These are phyloP conservation scores for Phoxinus dragarum DNA, from an alignment of 2,797 vertebrate genomes.

Conservation along the genomic window DNA sequence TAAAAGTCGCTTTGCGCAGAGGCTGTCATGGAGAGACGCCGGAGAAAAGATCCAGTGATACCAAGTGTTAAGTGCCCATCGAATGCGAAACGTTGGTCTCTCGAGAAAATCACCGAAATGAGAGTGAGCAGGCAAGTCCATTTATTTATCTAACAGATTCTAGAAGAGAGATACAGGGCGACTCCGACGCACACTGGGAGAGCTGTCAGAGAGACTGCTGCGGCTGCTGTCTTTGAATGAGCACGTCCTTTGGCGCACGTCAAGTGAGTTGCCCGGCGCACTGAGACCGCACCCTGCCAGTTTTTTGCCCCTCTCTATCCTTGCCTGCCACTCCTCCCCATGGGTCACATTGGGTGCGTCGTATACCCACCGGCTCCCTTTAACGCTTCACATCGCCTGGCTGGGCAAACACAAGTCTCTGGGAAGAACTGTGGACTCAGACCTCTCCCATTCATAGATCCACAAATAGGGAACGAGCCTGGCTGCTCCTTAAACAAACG, in stretches of 20 bases:
- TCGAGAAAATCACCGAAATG: constrained; percentile 69
- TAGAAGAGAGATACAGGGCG: constrained; percentile 75
- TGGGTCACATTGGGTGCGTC: constrained; percentile 65
- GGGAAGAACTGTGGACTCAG: constrained; percentile 37
- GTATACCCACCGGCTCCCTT: constrained; percentile 60
- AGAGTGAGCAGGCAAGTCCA: constrained; percentile 78
- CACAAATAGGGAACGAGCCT: constrained; percentile 45
- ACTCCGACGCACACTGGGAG: constrained; percentile 68
- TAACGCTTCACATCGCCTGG: constrained; percentile 72
- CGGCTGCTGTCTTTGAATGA: constrained; percentile 64
- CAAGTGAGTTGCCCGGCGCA: constrained; percentile 88
- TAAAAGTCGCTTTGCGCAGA: constrained; percentile 65
- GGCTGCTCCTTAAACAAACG: constrained; percentile 54
- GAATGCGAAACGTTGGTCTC: constrained; percentile 64
- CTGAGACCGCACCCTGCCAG: constrained; percentile 93
- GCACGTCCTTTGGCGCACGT: constrained; percentile 65
- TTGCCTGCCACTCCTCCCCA: constrained; percentile 81
- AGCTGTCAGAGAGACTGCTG: constrained; percentile 76
- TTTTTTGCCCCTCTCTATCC: constrained; percentile 79
- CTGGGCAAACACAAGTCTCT: constrained; percentile 43
- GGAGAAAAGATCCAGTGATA: constrained; percentile 61
- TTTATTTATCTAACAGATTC: constrained; percentile 85
- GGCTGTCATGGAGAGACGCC: constrained; percentile 63
- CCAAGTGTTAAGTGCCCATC: constrained; percentile 67
- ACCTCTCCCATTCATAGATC: constrained; percentile 43